Base-by-base conservation (phyloP, 2,113 vertebrate genomes). In the Brachionichthys hirsutus region DNA sequence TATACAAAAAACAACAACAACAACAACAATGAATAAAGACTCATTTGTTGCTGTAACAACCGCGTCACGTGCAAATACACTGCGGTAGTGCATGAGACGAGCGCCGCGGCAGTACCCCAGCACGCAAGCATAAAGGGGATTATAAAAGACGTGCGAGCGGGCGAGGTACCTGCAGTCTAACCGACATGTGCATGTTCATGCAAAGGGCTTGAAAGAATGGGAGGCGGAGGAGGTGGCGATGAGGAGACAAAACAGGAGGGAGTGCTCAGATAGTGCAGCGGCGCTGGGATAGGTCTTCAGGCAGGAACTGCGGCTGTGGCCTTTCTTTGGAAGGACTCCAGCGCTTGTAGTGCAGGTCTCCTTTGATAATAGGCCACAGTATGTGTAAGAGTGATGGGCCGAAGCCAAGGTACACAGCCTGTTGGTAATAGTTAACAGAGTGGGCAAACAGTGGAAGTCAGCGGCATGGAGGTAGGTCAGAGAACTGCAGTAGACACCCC, bases 391-490 rank as follows among this genome's bases (percentile, higher is more conserved):
- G 87, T 40, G 70, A 55, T 92, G 92, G 89, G 82, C 79, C 62
- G 49, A 56, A 70, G 90, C 91, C 91, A 92, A 90, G 85, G 83
- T 85, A 91, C 88, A 92, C 90, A 91, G 79, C 53, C 69, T 75
- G 83, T 80, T 80, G 89, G 77, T 92, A 92, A 92, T 92, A 88
- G 88, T 92, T 92, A 92, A 92, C 90, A 81, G 88, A 87, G 85
- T 88, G 84, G 83, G 84, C 84, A 91, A 91, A 92, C 85, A 92
- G 79, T 85, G 73, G 69, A 81, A 85, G 84, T 84, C 73, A 80
- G 87, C 55, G 44, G 85, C 67, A 78, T 78, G 70, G 85, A 90
- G 91, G 85, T 76, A 81, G 87, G 85, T 90, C 88, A 88, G 77
- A 85, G 85, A 84, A 85, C 76, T 78, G 75, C 80, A 83, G 70